phyloP scores from a whole-genome alignment of 1,140 invertebrate genomes.

The Rhyzopertha dominica region DNA sequence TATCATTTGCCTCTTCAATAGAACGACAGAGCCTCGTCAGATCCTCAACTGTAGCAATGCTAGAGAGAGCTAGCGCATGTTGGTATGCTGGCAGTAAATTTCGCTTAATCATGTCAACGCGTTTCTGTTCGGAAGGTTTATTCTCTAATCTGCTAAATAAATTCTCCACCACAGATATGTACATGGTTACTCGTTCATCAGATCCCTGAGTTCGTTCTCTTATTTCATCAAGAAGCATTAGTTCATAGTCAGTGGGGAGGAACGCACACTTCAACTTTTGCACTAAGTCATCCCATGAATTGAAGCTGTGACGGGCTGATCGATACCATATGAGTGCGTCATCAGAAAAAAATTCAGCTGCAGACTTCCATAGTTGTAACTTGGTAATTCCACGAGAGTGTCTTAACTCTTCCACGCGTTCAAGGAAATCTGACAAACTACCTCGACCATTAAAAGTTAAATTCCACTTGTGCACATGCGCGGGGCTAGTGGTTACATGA shows the following conservation, averaged over 20 bases:
- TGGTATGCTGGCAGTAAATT: conserved; percentile 25
- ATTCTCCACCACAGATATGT: conserved; percentile 28
- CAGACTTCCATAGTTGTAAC: conserved; percentile 16
- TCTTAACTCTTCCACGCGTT: not conserved
- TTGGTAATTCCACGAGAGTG: not conserved
- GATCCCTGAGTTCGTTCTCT: conserved; percentile 28
- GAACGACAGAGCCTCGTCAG: not conserved
- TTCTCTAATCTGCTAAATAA: conserved; percentile 27
- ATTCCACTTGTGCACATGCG: not conserved
- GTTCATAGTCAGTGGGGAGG: conserved; percentile 26
- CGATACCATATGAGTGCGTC: conserved; percentile 33
- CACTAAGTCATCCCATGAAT: conserved; percentile 22
- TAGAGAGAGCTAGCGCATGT: not conserved
- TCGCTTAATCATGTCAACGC: conserved; percentile 27
- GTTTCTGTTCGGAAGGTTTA: conserved; percentile 14
- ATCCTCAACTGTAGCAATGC: not conserved
- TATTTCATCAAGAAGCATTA: conserved; percentile 26
- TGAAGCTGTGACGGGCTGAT: conserved; percentile 8
- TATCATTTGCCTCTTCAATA: not conserved
- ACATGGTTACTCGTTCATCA: conserved; percentile 28
- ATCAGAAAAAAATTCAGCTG: conserved; percentile 28
- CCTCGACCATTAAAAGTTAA: not conserved
- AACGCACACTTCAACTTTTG: conserved; percentile 25
- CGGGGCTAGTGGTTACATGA: no score
- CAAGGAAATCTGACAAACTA: not conserved